Base-by-base conservation (phyloP, 2,113 vertebrate genomes). In the Nicator chloris region DNA sequence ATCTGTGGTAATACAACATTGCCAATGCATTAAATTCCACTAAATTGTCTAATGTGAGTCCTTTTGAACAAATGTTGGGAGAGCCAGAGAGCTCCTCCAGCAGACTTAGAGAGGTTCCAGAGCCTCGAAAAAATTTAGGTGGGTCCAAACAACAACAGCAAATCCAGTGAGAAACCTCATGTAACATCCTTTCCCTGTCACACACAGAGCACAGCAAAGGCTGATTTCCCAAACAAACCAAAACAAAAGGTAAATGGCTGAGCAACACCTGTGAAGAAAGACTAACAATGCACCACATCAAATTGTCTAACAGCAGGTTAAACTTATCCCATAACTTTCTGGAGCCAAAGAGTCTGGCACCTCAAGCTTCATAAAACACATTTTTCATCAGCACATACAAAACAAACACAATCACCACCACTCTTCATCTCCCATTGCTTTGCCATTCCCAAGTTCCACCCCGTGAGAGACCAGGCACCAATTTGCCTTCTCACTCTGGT, bases 321-420 rank as follows among this genome's bases (percentile, higher is more conserved):
- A 83, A 42, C 47, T 91, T 60, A 83, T 5, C 23, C 86, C 92
- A 35, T 68, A 92, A 70, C n/a, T 37, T 51, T 86, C 49, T 69
- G 90, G 44, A 96, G 82, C 56, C 90, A 33, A 63, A 40, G 35
- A 83, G 92, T 81, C 93, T 96, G 88, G 64, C 93, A 88, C 31
- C 72, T 94, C 40, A 39, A 88, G 79, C 79, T 94, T 70, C 39
- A 30, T n/a, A 56, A 71, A 61, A 81, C 53, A 56, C 7, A 13
- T 59, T 95, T 92, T 92, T 90, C 75, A 91, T 33, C 22, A 21
- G 54, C 1, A 3, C 31, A 59, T 39, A 77, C 51, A 91, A 88
- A 94, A 77, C 85, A 96, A 96, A 63, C 57, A 75, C 42, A 80
- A 27, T 50, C 68, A 73, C 59, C 75, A 70, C 40, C 30, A 40